Conservation (phyloP, 2,113 vertebrate genomes). For the Pelecanoides urinatrix region DNA sequence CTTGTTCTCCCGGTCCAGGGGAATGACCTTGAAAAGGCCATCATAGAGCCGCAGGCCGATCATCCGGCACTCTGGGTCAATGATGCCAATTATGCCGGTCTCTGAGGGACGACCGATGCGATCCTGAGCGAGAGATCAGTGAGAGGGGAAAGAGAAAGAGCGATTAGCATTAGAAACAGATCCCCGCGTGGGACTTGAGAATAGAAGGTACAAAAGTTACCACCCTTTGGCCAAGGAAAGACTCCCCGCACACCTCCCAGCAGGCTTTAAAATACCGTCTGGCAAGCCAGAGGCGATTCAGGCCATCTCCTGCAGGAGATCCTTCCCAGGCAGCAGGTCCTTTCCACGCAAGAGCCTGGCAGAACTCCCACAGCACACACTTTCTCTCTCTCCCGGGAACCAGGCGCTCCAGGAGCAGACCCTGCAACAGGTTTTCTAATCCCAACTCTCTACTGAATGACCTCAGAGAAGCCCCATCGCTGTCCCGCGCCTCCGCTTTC, state of each 20-base stretch:
- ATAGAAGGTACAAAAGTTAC: neutral
- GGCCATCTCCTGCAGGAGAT: neutral
- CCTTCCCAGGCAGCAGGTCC: neutral
- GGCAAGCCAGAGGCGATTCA: neutral
- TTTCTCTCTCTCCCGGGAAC: neutral
- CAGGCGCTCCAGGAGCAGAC: neutral
- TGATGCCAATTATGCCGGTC: conserved; percentile 96
- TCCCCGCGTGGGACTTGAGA: rapidly evolving
- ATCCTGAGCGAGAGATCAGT: conserved; percentile 70
- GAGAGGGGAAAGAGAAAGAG: neutral
- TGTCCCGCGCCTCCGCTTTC: neutral
- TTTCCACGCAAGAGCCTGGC: neutral
- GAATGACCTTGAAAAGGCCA: conserved; percentile 97
- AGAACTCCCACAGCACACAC: neutral
- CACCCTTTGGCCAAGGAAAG: neutral
- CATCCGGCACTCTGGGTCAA: conserved; percentile 97
- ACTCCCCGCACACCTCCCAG: neutral
- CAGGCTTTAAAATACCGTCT: neutral
- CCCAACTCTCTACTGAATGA: too few species aligned
- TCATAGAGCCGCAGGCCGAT: conserved; percentile 95
- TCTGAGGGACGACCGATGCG: conserved; percentile 97
- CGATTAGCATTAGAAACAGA: rapidly evolving
- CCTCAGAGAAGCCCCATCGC: neutral
- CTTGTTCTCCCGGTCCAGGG: conserved; percentile 93
- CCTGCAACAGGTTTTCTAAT: neutral